A percentile compares a stretch with the other conserved stretches of the same genome.
Evolutionary conservation across 2,888 invertebrate species (phyloP).

Genomic region (Perizoma affinitatum): DNA sequence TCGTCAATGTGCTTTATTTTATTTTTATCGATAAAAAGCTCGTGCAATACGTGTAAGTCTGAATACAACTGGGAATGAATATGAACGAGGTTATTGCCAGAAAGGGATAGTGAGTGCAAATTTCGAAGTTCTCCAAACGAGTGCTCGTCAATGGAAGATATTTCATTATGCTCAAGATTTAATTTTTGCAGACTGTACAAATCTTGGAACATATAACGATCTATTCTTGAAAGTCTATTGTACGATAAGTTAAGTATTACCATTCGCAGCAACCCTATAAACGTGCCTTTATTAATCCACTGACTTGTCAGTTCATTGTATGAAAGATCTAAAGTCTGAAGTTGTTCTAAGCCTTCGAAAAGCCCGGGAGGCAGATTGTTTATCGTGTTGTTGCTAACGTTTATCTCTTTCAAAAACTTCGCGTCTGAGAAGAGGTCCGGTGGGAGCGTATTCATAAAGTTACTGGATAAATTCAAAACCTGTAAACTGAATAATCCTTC

Average conservation of each 20-base stretch:
- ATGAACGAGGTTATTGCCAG: constrained; percentile 87
- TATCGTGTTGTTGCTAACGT: constrained; percentile 90
- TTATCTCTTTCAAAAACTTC: constrained; percentile 86
- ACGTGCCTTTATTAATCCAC: constrained; percentile 90
- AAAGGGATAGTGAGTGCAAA: constrained; percentile 89
- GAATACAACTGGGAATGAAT: constrained; percentile 88
- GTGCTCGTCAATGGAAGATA: constrained; percentile 87
- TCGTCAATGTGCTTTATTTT: constrained; percentile 87
- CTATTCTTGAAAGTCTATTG: constrained; percentile 88
- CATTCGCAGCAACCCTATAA: constrained; percentile 88
- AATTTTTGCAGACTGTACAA: constrained; percentile 90
- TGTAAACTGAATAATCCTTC: constrained; percentile 87
- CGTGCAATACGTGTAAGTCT: constrained; percentile 89
- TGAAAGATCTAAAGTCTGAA: constrained; percentile 89
- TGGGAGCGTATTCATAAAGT: constrained; percentile 89
- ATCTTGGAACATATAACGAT: constrained; percentile 88
- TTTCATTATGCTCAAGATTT: constrained; percentile 89
- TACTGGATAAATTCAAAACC: constrained; percentile 91
- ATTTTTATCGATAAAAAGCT: constrained; percentile 90
- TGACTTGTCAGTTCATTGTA: constrained; percentile 88
- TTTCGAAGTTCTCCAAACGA: constrained; percentile 90
- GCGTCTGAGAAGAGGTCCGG: constrained; percentile 89
- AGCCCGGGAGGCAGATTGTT: constrained; percentile 89
- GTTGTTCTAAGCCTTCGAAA: constrained; percentile 88
- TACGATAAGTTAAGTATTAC: constrained; percentile 89